Conservation (phyloP, 2,113 vertebrate genomes). For the Lathamus discolor region DNA sequence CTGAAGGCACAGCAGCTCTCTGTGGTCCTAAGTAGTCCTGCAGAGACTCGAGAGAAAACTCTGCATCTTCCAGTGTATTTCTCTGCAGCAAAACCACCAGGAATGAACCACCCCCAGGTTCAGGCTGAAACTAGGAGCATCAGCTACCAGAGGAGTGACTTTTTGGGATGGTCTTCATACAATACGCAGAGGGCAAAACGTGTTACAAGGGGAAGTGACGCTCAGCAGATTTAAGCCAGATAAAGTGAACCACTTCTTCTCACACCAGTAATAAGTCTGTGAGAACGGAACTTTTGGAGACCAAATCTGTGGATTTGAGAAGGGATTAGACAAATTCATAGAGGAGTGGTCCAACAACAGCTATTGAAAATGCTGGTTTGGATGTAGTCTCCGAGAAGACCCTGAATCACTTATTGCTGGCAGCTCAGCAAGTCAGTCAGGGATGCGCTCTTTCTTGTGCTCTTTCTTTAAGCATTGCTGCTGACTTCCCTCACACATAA, state of each 20-base stretch:
- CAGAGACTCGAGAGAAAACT: neutral
- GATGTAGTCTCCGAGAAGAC: neutral
- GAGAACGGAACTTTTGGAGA: neutral
- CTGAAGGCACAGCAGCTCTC: neutral
- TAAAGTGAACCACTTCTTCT: neutral
- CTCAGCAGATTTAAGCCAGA: neutral
- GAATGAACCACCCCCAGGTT: neutral
- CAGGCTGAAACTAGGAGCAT: neutral
- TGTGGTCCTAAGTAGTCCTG: neutral
- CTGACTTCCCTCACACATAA: neutral
- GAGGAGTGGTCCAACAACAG: neutral
- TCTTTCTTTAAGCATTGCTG: neutral
- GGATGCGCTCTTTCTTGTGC: neutral
- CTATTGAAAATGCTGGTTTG: neutral
- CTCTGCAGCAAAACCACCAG: neutral
- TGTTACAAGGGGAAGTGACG: neutral
- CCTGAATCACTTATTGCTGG: rapidly evolving
- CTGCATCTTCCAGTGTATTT: neutral
- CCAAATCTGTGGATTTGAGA: neutral
- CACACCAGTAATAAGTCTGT: neutral
- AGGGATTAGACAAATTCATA: neutral
- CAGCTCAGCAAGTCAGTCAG: neutral
- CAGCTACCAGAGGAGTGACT: neutral
- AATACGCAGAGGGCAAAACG: neutral
- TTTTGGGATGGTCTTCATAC: neutral